Evolutionary conservation across 2,888 invertebrate genomes (phyloP).

Genomic region (Coenonympha glycerion): DNA sequence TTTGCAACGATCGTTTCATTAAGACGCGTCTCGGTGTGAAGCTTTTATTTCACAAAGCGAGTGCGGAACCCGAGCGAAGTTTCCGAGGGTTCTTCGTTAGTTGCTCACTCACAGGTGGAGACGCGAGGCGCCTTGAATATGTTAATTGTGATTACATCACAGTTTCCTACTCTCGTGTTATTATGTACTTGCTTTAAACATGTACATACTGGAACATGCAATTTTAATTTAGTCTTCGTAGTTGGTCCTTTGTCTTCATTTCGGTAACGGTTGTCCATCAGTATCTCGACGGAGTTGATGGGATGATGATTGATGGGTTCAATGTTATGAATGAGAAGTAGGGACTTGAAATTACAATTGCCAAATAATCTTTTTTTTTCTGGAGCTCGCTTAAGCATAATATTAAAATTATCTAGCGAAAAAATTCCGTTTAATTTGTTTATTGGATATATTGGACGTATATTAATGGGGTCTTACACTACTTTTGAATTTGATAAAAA

Average conservation of each 20-base stretch:
- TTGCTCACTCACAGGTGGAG: constrained; percentile 58
- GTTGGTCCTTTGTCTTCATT: background rate
- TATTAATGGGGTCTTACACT: too few species aligned
- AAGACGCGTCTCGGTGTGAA: constrained; percentile 62
- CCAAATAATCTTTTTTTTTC: too few species aligned
- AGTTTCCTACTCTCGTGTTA: constrained; percentile 2
- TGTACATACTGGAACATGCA: background rate
- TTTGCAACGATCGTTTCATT: constrained; percentile 70
- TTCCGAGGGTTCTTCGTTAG: constrained; percentile 65
- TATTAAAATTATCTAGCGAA: background rate
- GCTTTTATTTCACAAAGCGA: constrained; percentile 67
- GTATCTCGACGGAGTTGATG: too few species aligned
- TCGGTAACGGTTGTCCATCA: background rate
- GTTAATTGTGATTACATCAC: constrained; percentile 25
- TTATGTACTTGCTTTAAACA: constrained; percentile 10
- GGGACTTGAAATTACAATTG: too few species aligned
- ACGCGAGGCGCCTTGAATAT: constrained; percentile 34
- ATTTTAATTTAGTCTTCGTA: background rate
- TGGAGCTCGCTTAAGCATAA: too few species aligned
- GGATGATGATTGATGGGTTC: too few species aligned
- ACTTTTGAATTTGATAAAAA: too few species aligned
- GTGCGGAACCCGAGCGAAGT: constrained; percentile 59
- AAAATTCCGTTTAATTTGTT: too few species aligned
- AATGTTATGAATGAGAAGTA: too few species aligned
- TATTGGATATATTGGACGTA: too few species aligned